Base-by-base conservation (phyloP, 2,113 vertebrate genomes). In the Sylvietta virens region DNA sequence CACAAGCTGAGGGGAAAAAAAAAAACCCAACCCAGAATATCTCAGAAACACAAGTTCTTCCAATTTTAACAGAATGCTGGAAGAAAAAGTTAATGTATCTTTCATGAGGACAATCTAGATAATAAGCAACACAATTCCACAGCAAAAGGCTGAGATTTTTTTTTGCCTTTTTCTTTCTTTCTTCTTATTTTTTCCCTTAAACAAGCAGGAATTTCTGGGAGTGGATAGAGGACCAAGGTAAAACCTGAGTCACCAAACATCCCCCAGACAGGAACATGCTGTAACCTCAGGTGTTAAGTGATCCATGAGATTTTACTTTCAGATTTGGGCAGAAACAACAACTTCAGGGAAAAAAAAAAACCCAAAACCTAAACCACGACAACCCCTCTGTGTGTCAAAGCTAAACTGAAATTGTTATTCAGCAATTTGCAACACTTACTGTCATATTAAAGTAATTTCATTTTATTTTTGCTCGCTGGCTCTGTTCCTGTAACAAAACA, bases 381-480 rank as follows among this genome's bases (percentile, higher is more conserved):
- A 76, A 56, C 4, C 69, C 62, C 62, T 44, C 16, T 26, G 67
- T 27, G 86, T 95, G 96, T 97, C 94, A 95, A 82, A 86, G 12
- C 93, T 72, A 40, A 97, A 88, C 88, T 76, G 15, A 76, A 88
- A 76, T 91, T 94, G 94, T 93, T 96, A 84, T 88, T 95, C 83
- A 94, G 96, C 96, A 97, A 97, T 97, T 96, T 97, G 90, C 92
- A 77, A 92, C 96, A 97, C 97, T 97, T 90, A 95, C 94, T 97
- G 95, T 96, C 96, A 95, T 92, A 97, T 97, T 96, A 95, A 93
- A 94, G 95, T 81, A 77, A 95, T 96, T 95, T 95, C 44, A 17
- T 66, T 95, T 97, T 86, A 35, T 83, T 91, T 88, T 93, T 58
- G 31, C 84, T 73, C 13, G 3, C 90, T 56, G 13, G 58, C 83